Percentiles rank a stretch among this genome's conserved stretches.
These are phyloP conservation scores for Cantharis rustica DNA, from an alignment of 2,888 invertebrate genomes.

Conservation along the genomic window DNA sequence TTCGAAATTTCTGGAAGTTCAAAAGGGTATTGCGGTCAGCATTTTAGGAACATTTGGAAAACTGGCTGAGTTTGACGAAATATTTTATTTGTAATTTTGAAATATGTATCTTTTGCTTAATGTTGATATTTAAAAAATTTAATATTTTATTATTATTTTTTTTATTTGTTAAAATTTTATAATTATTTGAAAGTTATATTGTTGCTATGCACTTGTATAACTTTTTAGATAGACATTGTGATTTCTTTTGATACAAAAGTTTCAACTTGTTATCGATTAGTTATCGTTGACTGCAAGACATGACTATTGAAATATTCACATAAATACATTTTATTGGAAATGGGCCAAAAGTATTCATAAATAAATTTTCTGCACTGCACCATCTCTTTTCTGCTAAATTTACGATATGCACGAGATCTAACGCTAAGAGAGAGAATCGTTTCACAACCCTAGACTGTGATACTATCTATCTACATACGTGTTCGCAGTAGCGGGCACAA, in stretches of 20 bases:
- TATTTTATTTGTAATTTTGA: too few species aligned
- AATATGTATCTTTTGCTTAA: too few species aligned
- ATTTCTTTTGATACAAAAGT: not conserved
- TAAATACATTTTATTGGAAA: constrained; percentile 50
- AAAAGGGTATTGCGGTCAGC: too few species aligned
- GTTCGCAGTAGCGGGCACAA: constrained; percentile 40
- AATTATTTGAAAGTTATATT: too few species aligned
- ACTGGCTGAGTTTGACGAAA: too few species aligned
- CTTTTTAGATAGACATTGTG: not conserved
- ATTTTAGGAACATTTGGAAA: too few species aligned
- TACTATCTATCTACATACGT: constrained; percentile 45
- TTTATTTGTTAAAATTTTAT: too few species aligned
- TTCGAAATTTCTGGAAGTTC: too few species aligned
- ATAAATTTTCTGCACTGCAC: constrained; percentile 56
- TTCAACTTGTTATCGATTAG: not conserved
- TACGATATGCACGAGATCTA: constrained; percentile 43
- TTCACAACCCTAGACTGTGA: constrained; percentile 34
- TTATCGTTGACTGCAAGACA: constrained; percentile 13
- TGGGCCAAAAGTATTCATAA: constrained; percentile 54
- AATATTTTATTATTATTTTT: too few species aligned
- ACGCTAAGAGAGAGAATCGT: constrained; percentile 22
- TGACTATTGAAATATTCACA: constrained; percentile 44
- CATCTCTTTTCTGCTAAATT: constrained; percentile 48
- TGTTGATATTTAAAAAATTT: too few species aligned
- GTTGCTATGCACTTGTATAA: not conserved